Base-by-base conservation (phyloP, 1,140 invertebrate species). In the Palaemon carinicauda region DNA sequence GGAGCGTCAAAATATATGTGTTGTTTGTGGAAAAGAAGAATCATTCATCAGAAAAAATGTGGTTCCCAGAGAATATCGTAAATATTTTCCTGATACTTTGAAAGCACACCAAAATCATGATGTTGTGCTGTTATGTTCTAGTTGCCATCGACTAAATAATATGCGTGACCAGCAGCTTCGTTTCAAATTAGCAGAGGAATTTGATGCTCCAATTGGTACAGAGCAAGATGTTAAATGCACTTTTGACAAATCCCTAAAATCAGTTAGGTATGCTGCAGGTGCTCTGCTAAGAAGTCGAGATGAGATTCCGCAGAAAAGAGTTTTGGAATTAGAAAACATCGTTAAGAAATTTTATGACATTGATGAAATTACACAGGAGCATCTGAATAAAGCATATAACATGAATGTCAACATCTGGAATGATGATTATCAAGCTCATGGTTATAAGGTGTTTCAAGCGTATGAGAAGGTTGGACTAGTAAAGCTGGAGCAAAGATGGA, bases 51-150 rank as follows among this genome's bases (percentile, higher is more conserved):
- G 95, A 3, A 97, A 97, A 91, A 96, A 96, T 89, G 93, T 97
- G 51, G 95, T 97, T 54, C 96, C 96, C 0, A 93, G 94, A 82
- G 96, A 97, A 91, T 97, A 97, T 91, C 93, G 96, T 78, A 96
- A 95, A 92, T 94, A 95, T 91, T 96, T 97, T 90, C 96, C 96
- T 33, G 91, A 93, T 87, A 92, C 95, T 60, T 94, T 97, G 94
- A 97, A 97, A 91, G 94, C 95, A 10, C 96, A 97, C 91, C 94
- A 95, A 33, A 96, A 95, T 0, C 96, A 97, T 91, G 96, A 97
- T 92, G 94, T 97, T 24, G 90, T 97, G 24, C 90, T 97, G 81
- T 90, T 97, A 31, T 97, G 96, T 91, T 92, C 94, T 71, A 51
- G 89, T 0, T 97, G 96, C 91, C 96, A 97, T 91, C 93, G 95